These are phyloP conservation scores for Pelodytes ibericus DNA, from an alignment of 2,797 vertebrate species.

Conservation along the genomic window DNA sequence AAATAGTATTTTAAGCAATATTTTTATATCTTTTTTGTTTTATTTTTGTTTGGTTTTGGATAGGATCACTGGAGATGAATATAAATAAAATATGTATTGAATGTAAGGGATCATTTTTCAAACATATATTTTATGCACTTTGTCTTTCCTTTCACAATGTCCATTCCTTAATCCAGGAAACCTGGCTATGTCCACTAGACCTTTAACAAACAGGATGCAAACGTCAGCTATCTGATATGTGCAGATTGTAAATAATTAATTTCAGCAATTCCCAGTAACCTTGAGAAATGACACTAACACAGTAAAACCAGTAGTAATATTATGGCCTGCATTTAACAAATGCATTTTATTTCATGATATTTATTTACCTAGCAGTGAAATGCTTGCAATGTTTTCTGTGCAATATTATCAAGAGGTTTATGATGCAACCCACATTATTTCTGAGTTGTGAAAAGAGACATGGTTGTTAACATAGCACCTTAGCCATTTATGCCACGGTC, in stretches of 20 bases:
- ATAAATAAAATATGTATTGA: too few species aligned
- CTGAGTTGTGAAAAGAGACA: background rate
- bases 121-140: background rate
- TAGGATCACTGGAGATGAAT: too few species aligned
- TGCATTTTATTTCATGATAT: too few species aligned
- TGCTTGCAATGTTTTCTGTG: too few species aligned
- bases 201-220: background rate
- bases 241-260: conserved; percentile 13
- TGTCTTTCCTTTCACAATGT: background rate
- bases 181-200: background rate
- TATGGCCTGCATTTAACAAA: background rate
- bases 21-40: too few species aligned
- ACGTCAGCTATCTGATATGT: background rate
- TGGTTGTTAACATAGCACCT: background rate
- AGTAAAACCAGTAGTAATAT: background rate
- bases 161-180: background rate
- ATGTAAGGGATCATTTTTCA: too few species aligned
- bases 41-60: too few species aligned
- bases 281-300: background rate
- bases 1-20: too few species aligned
- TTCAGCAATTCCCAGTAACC: conserved; percentile 11
- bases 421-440: background rate
- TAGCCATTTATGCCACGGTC: background rate
- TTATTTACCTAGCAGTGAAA: too few species aligned
- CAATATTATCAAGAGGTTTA: too few species aligned